Conservation (phyloP, 2,113 vertebrate species). For the Grallaria varia region DNA sequence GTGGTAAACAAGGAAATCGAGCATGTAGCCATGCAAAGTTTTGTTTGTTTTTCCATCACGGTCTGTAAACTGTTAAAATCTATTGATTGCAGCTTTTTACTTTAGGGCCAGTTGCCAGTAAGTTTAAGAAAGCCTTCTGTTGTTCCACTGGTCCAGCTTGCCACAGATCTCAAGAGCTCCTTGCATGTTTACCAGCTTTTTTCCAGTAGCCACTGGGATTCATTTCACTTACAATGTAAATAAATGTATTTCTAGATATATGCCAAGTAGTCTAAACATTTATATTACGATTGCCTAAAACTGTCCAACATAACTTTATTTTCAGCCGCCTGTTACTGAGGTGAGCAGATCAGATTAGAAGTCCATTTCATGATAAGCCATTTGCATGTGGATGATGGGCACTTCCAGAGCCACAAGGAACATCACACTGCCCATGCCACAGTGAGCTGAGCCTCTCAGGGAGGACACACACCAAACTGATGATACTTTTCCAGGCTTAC, state of each 20-base stretch:
- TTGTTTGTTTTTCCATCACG: background rate
- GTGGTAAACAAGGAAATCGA: constrained; percentile 11
- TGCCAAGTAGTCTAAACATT: background rate
- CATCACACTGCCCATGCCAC: background rate
- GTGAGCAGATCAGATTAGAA: background rate
- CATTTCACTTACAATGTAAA: background rate
- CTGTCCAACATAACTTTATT: background rate
- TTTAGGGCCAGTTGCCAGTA: background rate
- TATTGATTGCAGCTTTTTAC: background rate
- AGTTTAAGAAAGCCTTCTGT: background rate
- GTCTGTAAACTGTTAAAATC: background rate
- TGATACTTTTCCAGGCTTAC: background rate
- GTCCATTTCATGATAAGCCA: background rate
- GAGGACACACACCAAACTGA: background rate
- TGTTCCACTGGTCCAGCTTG: background rate
- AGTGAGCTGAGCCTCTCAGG: background rate
- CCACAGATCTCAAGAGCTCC: background rate
- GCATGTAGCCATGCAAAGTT: background rate
- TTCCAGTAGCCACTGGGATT: background rate
- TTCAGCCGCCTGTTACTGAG: background rate
- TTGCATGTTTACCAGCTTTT: background rate
- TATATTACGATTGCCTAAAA: background rate
- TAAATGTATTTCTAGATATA: background rate
- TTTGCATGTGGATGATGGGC: background rate
- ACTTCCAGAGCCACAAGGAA: background rate